A percentile compares a stretch with the other conserved stretches of the same genome.
Conservation (phyloP, 2,888 invertebrate genomes). For the Calameuta filiformis region DNA sequence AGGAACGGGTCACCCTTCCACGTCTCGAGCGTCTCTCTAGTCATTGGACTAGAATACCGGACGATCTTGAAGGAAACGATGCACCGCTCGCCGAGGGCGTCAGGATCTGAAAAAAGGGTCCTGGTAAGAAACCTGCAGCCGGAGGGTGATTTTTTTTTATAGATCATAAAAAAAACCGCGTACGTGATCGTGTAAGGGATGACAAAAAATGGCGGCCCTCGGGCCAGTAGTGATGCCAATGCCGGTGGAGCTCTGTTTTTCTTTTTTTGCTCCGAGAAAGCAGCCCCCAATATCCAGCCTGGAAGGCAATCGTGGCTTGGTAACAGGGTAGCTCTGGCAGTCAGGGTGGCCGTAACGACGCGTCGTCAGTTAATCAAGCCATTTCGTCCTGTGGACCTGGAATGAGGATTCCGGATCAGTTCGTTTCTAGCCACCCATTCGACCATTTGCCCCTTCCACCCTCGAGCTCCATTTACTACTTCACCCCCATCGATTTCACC, state of each 20-base stretch:
- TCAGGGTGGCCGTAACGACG: constrained; percentile 59
- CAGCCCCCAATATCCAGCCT: not conserved
- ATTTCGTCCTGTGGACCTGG: constrained; percentile 57
- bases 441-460: not conserved
- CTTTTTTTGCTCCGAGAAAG: not conserved
- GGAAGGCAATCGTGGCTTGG: constrained; percentile 46
- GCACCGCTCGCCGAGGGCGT: not conserved
- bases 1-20: not conserved
- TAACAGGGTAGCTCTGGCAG: not conserved
- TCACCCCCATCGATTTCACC: constrained; percentile 34
- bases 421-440: constrained; percentile 2
- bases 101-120: not conserved
- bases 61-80: not conserved
- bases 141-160: constrained; percentile 38
- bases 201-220: constrained; percentile 34
- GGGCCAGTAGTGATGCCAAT: not conserved
- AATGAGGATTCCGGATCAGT: constrained; percentile 44
- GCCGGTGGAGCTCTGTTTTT: not conserved
- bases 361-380: constrained; percentile 65
- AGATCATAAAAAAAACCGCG: constrained; percentile 36
- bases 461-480: not conserved
- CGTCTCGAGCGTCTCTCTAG: not conserved
- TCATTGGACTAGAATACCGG: not conserved
- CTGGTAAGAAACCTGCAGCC: not conserved
- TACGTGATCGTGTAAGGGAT: constrained; percentile 46